Base-by-base conservation (phyloP, 2,888 invertebrate species). In the Melipona bicolor region DNA sequence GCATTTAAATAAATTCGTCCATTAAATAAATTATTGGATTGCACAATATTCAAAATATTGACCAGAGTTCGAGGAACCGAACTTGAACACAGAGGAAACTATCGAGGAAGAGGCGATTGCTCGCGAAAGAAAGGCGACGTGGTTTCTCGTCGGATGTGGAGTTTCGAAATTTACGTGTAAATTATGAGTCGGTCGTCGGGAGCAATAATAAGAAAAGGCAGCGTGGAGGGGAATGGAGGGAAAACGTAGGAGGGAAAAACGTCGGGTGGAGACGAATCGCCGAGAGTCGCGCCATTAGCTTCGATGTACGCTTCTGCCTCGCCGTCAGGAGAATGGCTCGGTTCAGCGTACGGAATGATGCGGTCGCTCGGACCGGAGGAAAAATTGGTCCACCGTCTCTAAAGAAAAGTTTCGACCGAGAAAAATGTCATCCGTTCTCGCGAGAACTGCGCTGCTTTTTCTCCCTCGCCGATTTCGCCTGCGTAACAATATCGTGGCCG, bases 251-350 rank as follows among this genome's bases (percentile, higher is more conserved):
- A 70, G 67, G 69, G 77, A 77, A 77, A 76, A 74, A 54, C 67
- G 71, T 77, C 67, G 76, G 83, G 52, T 67, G 67, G 73, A 83
- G 83, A 89, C 81, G 81, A 87, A 85, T 85, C 83, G 65, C 71
- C 72, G 49, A 74, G 79, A 82, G 70, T 81, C 83, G 77, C 83
- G 72, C 84, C 84, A 84, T 88, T 88, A 88, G 78, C 84, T 87
- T 88, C 85, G 85, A 85, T 78, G 79, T 79, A 88, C 84, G 87
- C 79, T 74, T 88, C 69, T 86, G 83, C 71, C 70, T 74, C 61
- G 67, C 43, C 84, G 79, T 84, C 70, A 73, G 78, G 74, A 80
- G 81, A 84, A 79, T 73, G 73, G 68, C 72, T 78, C 59, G 73
- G 75, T 79, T 64, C 70, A 82, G 77, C 76, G 81, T 85, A 76